Evolutionary conservation across 2,888 invertebrate genomes (phyloP).

Genomic region (Melieria crassipennis): DNA sequence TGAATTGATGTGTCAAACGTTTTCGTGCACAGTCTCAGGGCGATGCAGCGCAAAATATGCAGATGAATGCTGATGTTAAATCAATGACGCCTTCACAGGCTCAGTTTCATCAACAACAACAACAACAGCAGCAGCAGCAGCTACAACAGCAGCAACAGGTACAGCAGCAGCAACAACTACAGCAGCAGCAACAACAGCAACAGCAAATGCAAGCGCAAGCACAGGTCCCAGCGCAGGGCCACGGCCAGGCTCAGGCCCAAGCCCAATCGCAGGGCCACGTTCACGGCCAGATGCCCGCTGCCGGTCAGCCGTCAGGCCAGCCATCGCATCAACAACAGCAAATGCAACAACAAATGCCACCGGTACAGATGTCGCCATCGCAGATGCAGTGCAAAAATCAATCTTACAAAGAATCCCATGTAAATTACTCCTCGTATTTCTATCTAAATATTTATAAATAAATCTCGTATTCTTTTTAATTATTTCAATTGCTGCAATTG

Average conservation of each 20-base stretch:
- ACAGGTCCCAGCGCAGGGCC: slow-evolving; percentile 28
- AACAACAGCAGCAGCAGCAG: slow-evolving; percentile 34
- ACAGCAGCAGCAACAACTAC: slow-evolving; percentile 30
- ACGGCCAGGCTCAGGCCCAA: no score
- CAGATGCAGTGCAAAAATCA: slow-evolving; percentile 37
- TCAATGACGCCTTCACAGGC: slow-evolving; percentile 22
- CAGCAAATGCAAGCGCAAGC: background rate
- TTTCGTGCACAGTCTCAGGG: slow-evolving; percentile 11
- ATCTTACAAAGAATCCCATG: slow-evolving; percentile 38
- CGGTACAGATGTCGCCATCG: slow-evolving; percentile 14
- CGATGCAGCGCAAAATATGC: slow-evolving; percentile 18
- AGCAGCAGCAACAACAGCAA: slow-evolving; percentile 29
- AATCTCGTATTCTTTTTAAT: slow-evolving; percentile 18
- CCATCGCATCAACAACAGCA: slow-evolving; percentile 26
- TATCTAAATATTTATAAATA: slow-evolving; percentile 43
- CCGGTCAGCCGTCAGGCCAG: background rate
- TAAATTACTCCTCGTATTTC: slow-evolving; percentile 43
- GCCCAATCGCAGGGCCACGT: slow-evolving; percentile 1
- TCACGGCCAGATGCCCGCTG: no score
- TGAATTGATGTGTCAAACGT: no score
- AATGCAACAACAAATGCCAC: slow-evolving; percentile 26
- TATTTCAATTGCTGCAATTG: background rate
- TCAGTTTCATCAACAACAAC: slow-evolving; percentile 41
- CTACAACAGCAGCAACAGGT: slow-evolving; percentile 29
- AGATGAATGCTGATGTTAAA: no score